Evolutionary conservation across 2,888 invertebrate genomes (phyloP), one percentile per base, ranked within the genome.

Genomic region (Volucella zonaria): DNA sequence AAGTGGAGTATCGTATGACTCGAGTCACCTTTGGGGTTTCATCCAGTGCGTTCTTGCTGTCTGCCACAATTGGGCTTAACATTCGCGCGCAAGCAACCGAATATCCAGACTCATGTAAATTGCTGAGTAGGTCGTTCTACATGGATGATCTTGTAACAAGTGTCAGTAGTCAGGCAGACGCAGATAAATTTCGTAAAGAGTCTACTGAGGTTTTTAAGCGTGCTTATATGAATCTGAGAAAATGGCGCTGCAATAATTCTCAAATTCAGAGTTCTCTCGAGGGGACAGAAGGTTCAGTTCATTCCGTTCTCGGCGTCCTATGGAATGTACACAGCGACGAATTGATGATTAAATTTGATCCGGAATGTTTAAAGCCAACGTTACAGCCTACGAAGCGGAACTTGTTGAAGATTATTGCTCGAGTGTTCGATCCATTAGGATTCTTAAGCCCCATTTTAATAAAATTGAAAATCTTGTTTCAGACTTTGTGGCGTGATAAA

Each of bases 1-100:
- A 40, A 10, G 14, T 9, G 15, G 77, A 70, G 31, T 70, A 45
- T n/a, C 52, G 76, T 11, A 71, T 64, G 62, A 78, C 64, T 1
- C 23, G 23, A 23, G 23, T 23, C 23, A 61, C 61, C 8, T 61
- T 61, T 61, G 59, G 45, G 2, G 59, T 59, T 15, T 45, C 23
- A 8, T 61, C 23, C 3, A 61, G 61, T 11, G 45, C 45, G 3
- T 45, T 61, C 23, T 61, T 61, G 45, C 45, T 61, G 12, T 61
- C 61, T 8, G 61, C 45, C 12, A 61, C 45, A 23, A 61, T 61
- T 6, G 61, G 12, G 11, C 11, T 45, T 42, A 1, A 23, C 15
- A 52, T 52, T 23, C 14, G 8, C 8, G 23, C 8, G 15, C 52
- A 40, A 58, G 38, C 40, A 58, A 58, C 40, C 14, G 12, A 42